Evolutionary conservation across 2,113 vertebrate species (phyloP), one percentile per base, ranked within the genome.

Genomic region (Cepphus grylle): DNA sequence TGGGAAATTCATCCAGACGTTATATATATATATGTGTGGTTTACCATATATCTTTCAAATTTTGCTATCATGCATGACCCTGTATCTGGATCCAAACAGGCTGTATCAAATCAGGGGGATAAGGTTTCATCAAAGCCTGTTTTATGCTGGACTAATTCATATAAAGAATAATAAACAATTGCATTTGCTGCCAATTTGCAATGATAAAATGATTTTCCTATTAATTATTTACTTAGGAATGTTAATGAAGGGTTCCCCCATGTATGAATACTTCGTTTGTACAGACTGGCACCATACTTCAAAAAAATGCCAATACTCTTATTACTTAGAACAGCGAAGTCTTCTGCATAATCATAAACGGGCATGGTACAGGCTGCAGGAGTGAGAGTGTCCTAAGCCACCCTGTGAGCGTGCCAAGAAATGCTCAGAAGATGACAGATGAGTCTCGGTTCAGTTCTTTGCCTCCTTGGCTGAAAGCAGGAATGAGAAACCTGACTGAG

Each of bases 321-420:
- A 38, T 81, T 71, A 32, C 15, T 66, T 73, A 42, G 47, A 90
- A 32, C 12, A 74, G 21, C 10, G 43, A 73, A 69, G 34, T 62
- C 26, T 77, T 59, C 63, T 83, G 47, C 2, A 5, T 34, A 63
- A 61, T 61, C n/a, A 19, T 29, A 32, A 81, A 43, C 9, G 32
- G 40, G 22, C 27, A 36, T 14, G 9, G 29, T 43, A 8, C 2
- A n/a, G 40, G 12, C 53, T 79, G 11, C 34, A 63, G 58, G 40
- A 86, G 22, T 8, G 23, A 52, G 16, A 63, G 6, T 13, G 13
- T 55, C 63, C 63, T 52, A 30, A 81, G n/a, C 18, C 22, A 45
- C 27, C 3, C 42, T 2, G 1, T 40, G n/a, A 80, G 21, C 1
- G 0, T 38, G 42, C 14, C 0, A 2, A 71, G 55, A 62, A 83